Evolutionary conservation across 2,888 invertebrate genomes (phyloP), one percentile per base, ranked within the genome.

Genomic region (Lepeophtheirus nordmannii): DNA sequence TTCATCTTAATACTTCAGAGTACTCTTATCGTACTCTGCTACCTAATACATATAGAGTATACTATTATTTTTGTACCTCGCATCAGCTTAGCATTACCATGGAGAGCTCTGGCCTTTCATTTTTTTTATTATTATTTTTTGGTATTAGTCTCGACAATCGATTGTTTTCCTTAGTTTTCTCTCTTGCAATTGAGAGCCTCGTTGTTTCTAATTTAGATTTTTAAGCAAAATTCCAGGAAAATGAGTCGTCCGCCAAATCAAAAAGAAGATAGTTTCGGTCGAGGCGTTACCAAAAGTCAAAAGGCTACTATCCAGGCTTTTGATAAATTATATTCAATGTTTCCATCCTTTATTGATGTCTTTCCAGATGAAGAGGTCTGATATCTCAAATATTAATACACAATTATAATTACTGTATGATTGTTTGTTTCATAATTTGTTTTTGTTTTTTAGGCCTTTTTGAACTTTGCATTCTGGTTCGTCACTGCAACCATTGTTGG

Each of bases 401-500:
- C 53, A 46, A 46, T 46, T n/a, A 5, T 46, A 46, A 46, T 46
- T 5, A n/a, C 8, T 46, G 8, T 46, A n/a, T 17, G 8, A 5
- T n/a, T n/a, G 17, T 14, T 5, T 46, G 17, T 5, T n/a, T 46
- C 53, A n/a, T 46, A 5, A 46, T 46, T 17, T n/a, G n/a, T n/a
- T n/a, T n/a, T n/a, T n/a, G n/a, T n/a, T 46, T 46, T 46, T 46
- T 17, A 46, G 53, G 66, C 66, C 22, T 66, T 60, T 17, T 41
- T 66, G 12, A 61, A 40, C 22, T 66, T 66, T 23, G 66, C 53
- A 14, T 66, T 66, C 37, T 66, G 66, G 66, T 66, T 66, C 41
- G 66, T 66, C 60, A 14, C 40, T 22, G 30, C 14, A 10, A 66
- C 66, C 22, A 40, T 66, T 61, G 60, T 66, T 1, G 37, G 17